These are phyloP conservation scores for Mnemiopsis leidyi DNA, from an alignment of 37 sponge, comb jelly and placozoan species.

Conservation along the genomic window DNA sequence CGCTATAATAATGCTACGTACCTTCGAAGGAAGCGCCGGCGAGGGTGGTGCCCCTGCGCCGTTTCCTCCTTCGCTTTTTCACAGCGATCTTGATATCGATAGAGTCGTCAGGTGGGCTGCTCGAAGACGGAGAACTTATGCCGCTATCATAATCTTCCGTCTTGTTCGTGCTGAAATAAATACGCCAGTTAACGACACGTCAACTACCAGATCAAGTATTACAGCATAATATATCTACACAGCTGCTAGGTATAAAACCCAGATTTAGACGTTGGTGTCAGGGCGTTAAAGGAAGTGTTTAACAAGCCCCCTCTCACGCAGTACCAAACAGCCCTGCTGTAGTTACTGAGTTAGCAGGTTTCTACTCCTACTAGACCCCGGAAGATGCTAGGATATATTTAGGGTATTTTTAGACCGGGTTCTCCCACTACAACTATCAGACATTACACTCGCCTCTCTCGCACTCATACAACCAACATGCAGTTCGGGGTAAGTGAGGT, in stretches of 20 bases:
- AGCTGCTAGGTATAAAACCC: neutral
- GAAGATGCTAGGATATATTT: neutral
- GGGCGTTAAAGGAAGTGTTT: neutral
- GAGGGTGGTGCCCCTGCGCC: slow-evolving; percentile 62
- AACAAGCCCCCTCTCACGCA: neutral
- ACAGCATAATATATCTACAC: neutral
- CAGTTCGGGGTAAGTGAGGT: too few relatives aligned
- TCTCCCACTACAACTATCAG: too few relatives aligned
- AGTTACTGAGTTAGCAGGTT: neutral
- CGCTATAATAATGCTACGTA: too few relatives aligned
- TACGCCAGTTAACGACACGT: neutral
- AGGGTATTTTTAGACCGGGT: neutral
- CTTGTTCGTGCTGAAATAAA: slow-evolving; percentile 18
- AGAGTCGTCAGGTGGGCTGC: slow-evolving; percentile 32
- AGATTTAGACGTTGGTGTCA: neutral
- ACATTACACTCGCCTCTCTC: too few relatives aligned
- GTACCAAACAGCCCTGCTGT: too few relatives aligned
- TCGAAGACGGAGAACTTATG: slow-evolving; percentile 55
- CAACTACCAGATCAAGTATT: neutral
- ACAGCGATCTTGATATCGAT: slow-evolving; percentile 63
- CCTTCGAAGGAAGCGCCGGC: slow-evolving; percentile 59
- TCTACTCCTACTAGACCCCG: neutral
- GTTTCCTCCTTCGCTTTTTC: slow-evolving; percentile 49
- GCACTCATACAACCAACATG: neutral
- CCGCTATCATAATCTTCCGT: slow-evolving; percentile 53